Conservation (phyloP, 2,888 invertebrate species). For the Sinotaia quadrata region DNA sequence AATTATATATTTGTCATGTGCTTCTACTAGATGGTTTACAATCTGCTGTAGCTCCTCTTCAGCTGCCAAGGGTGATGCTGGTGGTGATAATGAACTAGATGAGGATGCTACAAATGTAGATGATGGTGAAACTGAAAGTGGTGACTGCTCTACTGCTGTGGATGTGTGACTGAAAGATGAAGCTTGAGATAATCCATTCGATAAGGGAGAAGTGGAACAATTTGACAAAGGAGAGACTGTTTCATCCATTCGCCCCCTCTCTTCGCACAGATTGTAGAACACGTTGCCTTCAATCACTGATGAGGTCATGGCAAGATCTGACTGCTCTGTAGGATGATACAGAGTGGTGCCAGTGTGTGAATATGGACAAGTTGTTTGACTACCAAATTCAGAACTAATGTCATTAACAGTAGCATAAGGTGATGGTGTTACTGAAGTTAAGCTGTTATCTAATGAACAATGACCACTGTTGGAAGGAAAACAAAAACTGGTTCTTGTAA, state of each 20-base stretch:
- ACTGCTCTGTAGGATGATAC: too few relatives aligned
- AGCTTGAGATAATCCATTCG: neutral
- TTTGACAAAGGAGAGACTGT: neutral
- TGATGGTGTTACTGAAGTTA: conserved; percentile 29
- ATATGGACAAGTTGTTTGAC: too few relatives aligned
- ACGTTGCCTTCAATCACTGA: too few relatives aligned
- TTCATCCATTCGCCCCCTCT: neutral
- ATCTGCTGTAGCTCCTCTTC: conserved; percentile 5
- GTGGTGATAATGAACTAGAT: neutral
- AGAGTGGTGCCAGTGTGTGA: too few relatives aligned
- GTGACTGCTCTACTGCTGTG: neutral
- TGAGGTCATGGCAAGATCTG: too few relatives aligned
- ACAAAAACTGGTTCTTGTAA: neutral
- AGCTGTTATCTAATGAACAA: conserved; percentile 22
- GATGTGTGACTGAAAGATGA: neutral
- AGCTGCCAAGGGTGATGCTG: conserved; percentile 1
- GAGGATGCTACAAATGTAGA: neutral
- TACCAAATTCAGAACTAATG: too few relatives aligned
- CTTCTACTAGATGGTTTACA: conserved; percentile 9
- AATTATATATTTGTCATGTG: neutral
- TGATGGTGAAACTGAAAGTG: neutral
- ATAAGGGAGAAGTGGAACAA: neutral
- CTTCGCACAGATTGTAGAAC: neutral
- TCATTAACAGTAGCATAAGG: too few relatives aligned
- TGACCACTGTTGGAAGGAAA: conserved; percentile 13